Evolutionary conservation across 2,797 vertebrate genomes (phyloP).

Genomic region (Loris lydekkerianus): DNA sequence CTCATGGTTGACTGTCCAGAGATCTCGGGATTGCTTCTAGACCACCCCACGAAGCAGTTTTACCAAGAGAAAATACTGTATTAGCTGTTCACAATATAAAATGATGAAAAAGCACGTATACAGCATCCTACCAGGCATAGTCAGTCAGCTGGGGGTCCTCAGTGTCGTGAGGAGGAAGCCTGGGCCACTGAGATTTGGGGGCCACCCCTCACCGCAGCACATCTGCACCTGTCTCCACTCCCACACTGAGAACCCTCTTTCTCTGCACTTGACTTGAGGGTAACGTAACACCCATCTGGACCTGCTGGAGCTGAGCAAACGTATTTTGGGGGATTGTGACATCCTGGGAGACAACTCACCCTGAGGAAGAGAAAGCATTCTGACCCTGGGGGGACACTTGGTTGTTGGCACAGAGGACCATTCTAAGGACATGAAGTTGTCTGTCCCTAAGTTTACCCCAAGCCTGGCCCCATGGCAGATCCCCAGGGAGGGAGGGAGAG

Average conservation of each 20-base stretch:
- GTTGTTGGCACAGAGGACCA: background rate
- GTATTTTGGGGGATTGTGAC: background rate
- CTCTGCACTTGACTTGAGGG: background rate
- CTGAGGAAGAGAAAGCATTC: background rate
- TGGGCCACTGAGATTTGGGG: background rate
- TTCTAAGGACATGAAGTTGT: background rate
- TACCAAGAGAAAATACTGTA: background rate
- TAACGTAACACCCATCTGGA: background rate
- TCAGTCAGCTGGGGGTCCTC: background rate
- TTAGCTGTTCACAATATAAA: background rate
- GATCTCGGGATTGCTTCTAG: background rate
- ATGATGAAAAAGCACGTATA: background rate
- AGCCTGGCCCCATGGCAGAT: too few species aligned
- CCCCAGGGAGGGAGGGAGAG: background rate
- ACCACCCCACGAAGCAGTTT: background rate
- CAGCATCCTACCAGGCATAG: too few species aligned
- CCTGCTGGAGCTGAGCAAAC: background rate
- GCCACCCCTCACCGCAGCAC: background rate
- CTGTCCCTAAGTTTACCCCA: background rate
- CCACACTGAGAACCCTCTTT: background rate
- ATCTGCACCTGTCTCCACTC: background rate
- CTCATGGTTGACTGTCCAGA: background rate
- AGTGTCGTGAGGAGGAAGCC: background rate
- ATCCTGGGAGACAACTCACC: background rate
- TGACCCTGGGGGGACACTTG: background rate